Evolutionary conservation across 2,797 vertebrate genomes (phyloP).

Genomic region (Smutsia gigantea): DNA sequence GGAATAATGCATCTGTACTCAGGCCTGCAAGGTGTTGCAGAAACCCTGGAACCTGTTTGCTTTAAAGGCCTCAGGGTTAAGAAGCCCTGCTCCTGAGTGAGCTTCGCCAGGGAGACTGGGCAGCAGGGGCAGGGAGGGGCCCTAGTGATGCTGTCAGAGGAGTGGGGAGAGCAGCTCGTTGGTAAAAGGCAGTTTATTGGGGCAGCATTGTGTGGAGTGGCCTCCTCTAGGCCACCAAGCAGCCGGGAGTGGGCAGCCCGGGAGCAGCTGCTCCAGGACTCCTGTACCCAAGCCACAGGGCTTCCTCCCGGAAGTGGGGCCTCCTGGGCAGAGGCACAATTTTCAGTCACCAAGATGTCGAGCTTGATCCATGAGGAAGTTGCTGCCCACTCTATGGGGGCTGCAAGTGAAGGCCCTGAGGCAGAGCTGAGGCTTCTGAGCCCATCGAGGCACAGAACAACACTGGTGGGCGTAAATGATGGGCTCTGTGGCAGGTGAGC

Average conservation of each 20-base stretch:
- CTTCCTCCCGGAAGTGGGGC: background rate
- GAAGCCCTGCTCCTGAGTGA: background rate
- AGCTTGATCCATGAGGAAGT: background rate
- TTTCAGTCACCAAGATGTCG: rapidly evolving
- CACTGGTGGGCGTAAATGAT: background rate
- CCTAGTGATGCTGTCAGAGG: background rate
- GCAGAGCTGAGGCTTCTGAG: background rate
- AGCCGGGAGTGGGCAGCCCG: background rate
- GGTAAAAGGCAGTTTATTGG: conserved; percentile 77
- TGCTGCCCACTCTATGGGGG: background rate
- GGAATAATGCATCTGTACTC: background rate
- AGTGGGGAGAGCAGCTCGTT: background rate
- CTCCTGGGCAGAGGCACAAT: background rate
- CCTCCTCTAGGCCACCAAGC: background rate
- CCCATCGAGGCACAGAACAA: background rate
- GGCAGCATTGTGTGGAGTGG: conserved; percentile 1
- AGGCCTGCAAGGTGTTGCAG: background rate
- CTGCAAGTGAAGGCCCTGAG: background rate
- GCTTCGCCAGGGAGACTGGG: background rate
- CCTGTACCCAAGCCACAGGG: background rate
- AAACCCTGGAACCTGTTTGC: background rate
- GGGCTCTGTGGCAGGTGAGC: background rate
- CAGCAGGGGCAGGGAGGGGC: background rate
- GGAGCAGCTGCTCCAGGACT: background rate
- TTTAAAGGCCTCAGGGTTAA: background rate